Evolutionary conservation across 2,113 vertebrate species (phyloP), one percentile per base, ranked within the genome.

Genomic region (Dendropsophus ebraccatus): DNA sequence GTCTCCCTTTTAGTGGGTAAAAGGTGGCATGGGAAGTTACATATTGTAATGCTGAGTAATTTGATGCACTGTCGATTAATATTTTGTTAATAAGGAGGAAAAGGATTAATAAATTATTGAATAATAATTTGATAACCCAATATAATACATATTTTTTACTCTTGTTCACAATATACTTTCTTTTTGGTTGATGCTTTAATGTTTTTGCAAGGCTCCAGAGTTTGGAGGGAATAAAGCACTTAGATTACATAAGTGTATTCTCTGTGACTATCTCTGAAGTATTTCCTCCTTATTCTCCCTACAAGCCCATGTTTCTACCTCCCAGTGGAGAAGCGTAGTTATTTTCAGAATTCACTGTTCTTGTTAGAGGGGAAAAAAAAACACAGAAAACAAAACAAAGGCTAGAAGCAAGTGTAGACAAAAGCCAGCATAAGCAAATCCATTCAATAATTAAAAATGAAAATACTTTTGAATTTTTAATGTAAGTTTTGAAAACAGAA

Each of bases 141-240:
- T n/a, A n/a, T n/a, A n/a, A 49, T 49, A 49, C 47, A 49, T 49
- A 49, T 49, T 49, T 49, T 10, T 49, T 11, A 49, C 47, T 12
- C 9, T 11, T 10, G 8, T 10, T n/a, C n/a, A 41, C 67, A 10
- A 41, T 37, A 14, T 37, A 8, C 21, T 30, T 21, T 9, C 17
- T 30, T 65, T 65, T 65, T 69, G 32, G n/a, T 76, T 52, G 14
- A 32, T 52, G 37, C 37, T 80, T 60, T 45, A 28, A 14, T 32
- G 16, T 25, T 41, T 60, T 80, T 80, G 35, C 19, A 25, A 80
- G 32, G 32, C 13, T 62, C n/a, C 8, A 17, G 32, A 60, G 35
- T 14, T 21, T 14, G 16, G 35, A 60, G 78, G 78, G 13, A 65
- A 81, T 23, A 65, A 81, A 81, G 78, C 78, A 81, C 58, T 81